Evolutionary conservation across 2,888 invertebrate species (phyloP).

Genomic region (Deroplatys truncata): DNA sequence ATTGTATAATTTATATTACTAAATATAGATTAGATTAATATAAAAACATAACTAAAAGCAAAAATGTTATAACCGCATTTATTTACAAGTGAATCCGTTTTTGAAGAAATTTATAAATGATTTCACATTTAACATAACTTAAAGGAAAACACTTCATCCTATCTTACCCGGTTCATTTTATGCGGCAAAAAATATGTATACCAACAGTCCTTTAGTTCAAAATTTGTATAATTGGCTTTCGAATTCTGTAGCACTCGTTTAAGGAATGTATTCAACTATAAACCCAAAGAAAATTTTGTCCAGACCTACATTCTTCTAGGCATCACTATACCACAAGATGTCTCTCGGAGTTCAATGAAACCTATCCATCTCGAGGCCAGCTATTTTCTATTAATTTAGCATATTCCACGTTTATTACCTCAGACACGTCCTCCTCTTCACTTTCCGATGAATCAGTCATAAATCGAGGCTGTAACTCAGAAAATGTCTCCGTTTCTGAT

Average conservation of each 20-base stretch:
- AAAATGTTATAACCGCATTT: no score
- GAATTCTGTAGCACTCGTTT: no score
- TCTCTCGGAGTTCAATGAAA: conserved; percentile 59
- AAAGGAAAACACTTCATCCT: neutral
- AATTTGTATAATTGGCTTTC: no score
- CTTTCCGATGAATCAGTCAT: conserved; percentile 93
- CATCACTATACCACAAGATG: conserved; percentile 53
- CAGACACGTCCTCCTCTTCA: conserved; percentile 93
- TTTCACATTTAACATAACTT: neutral
- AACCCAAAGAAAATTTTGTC: neutral
- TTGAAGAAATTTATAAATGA: neutral
- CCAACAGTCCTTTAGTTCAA: no score
- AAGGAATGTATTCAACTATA: no score
- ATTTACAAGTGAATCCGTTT: no score
- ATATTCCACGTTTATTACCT: conserved; percentile 60
- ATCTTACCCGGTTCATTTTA: neutral
- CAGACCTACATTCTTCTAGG: conserved; percentile 27
- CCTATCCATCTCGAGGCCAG: conserved; percentile 31
- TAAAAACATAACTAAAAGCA: no score
- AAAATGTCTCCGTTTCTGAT: conserved; percentile 83
- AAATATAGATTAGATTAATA: no score
- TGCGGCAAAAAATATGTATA: neutral
- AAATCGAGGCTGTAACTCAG: conserved; percentile 79
- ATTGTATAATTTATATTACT: no score
- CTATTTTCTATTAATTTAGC: conserved; percentile 34